phyloP scores from a whole-genome alignment of 2,888 invertebrate genomes.

The Adelphocoris suturalis region DNA sequence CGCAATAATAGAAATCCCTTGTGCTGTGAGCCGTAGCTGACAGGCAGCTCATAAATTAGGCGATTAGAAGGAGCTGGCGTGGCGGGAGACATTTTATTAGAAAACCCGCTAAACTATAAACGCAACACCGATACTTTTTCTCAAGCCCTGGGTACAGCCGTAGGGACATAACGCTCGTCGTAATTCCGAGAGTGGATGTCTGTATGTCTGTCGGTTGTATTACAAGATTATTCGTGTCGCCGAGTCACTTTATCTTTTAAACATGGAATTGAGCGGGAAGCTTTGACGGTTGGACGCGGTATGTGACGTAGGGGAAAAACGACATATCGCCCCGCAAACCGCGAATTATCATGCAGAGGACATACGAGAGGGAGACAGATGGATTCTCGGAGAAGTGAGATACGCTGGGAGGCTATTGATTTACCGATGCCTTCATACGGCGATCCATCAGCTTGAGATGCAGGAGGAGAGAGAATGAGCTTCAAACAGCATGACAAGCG shows the following conservation, averaged over 20 bases:
- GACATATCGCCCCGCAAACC: neutral
- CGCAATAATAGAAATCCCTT: neutral
- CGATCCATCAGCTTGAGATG: neutral
- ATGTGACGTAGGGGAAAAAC: constrained; percentile 7
- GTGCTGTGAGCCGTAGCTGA: neutral
- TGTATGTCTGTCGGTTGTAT: neutral
- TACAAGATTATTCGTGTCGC: constrained; percentile 36
- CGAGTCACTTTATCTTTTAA: constrained; percentile 8
- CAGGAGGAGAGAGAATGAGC: too few species aligned
- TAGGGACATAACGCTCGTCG: neutral
- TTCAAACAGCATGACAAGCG: too few species aligned
- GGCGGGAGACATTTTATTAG: neutral
- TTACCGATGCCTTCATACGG: neutral
- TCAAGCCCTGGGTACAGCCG: neutral
- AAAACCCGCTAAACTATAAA: neutral
- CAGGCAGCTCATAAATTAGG: constrained; percentile 16
- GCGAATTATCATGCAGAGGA: constrained; percentile 16
- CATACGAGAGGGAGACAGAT: neutral
- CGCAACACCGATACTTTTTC: neutral
- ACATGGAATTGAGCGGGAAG: constrained; percentile 39
- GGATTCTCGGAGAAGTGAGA: neutral
- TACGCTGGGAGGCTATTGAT: constrained; percentile 1
- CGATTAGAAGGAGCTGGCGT: neutral
- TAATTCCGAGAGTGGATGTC: neutral
- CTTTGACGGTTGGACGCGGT: neutral